A percentile compares a stretch with the other conserved stretches of the same genome.
phyloP scores from a whole-genome alignment of 2,888 invertebrate genomes.

The Drosophila emarginata region DNA sequence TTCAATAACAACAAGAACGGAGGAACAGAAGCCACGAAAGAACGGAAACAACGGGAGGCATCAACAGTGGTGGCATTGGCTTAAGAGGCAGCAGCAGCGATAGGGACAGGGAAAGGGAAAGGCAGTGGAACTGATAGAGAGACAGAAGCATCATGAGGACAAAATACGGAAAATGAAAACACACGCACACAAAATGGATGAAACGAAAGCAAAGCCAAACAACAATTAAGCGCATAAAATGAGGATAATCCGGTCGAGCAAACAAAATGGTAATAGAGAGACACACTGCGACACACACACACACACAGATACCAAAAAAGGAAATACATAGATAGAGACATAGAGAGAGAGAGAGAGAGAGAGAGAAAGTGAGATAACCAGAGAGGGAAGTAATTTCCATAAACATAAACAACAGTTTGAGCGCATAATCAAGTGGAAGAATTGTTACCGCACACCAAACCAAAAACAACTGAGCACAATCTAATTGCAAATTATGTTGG shows the following conservation, averaged over 20 bases:
- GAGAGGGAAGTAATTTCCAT: constrained; percentile 60
- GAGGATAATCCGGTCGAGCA: constrained; percentile 48
- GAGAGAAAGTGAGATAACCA: not conserved
- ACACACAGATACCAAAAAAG: not conserved
- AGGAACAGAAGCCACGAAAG: not conserved
- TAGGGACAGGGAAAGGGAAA: not conserved
- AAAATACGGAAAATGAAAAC: constrained; percentile 11
- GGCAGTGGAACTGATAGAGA: not conserved
- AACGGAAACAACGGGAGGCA: not conserved
- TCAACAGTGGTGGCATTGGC: too few relatives aligned
- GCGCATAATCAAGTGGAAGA: constrained; percentile 55
- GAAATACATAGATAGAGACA: too few relatives aligned
- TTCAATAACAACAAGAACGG: not conserved
- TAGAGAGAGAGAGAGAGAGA: constrained; percentile 9
- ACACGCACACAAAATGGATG: constrained; percentile 2
- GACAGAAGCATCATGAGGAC: not conserved
- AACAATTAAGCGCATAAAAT: constrained; percentile 61
- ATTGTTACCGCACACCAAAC: constrained; percentile 8
- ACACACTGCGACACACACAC: constrained; percentile 2
- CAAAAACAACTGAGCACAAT: constrained; percentile 27
- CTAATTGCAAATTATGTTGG: constrained; percentile 62
- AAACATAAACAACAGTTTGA: constrained; percentile 65
- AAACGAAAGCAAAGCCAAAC: constrained; percentile 45
- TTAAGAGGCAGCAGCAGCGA: not conserved
- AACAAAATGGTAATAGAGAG: constrained; percentile 25